Conservation (phyloP, 2,113 vertebrate species). For the Tauraco erythrolophus region DNA sequence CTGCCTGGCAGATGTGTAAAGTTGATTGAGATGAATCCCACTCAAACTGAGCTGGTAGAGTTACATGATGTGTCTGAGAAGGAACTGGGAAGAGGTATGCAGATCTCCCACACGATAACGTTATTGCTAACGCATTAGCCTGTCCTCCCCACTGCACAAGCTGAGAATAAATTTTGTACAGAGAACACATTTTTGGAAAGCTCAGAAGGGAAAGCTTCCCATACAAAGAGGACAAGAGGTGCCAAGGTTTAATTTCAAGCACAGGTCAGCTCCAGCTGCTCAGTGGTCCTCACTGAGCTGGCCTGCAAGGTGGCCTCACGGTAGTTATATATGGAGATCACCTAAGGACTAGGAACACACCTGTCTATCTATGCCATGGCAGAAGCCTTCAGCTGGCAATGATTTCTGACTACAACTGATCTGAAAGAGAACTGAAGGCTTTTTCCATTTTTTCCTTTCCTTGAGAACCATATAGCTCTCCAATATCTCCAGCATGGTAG, state of each 20-base stretch:
- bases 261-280: neutral
- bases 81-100: neutral
- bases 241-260: neutral
- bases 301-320: neutral
- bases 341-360: neutral
- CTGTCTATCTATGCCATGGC: neutral
- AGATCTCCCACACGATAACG: neutral
- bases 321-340: neutral
- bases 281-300: neutral
- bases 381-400: neutral
- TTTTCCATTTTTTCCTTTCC: neutral
- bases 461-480: neutral
- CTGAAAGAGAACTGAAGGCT: neutral
- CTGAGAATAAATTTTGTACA: neutral
- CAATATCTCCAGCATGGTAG: neutral
- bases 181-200: neutral
- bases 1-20: neutral
- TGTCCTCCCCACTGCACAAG: neutral
- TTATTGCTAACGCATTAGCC: neutral
- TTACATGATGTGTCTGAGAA: neutral
- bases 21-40: neutral
- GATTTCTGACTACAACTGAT: neutral
- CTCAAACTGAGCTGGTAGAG: neutral
- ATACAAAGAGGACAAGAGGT: neutral
- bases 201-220: neutral